These are phyloP conservation scores for Pyrgus malvae DNA, from an alignment of 2,888 invertebrate species.

Conservation along the genomic window DNA sequence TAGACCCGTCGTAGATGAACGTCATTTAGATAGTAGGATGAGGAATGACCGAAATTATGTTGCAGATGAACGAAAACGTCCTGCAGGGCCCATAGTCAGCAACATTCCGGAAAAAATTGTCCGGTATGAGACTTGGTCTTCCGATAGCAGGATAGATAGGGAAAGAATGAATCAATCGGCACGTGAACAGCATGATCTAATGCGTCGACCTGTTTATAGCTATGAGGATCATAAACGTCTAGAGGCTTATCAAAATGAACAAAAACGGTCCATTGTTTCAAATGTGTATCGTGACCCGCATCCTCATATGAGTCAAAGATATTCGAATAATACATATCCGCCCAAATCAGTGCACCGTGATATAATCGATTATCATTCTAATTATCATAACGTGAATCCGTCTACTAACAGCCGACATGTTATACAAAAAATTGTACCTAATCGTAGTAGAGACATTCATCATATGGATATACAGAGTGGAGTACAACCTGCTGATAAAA, in stretches of 20 bases:
- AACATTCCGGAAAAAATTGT: slow-evolving; percentile 78
- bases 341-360: slow-evolving; percentile 55
- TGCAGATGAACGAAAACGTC: slow-evolving; percentile 72
- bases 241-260: slow-evolving; percentile 70
- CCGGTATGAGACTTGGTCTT: slow-evolving; percentile 71
- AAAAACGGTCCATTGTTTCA: slow-evolving; percentile 54
- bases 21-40: slow-evolving; percentile 57
- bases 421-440: slow-evolving; percentile 68
- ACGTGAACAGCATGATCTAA: slow-evolving; percentile 67
- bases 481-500: slow-evolving; percentile 83
- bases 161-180: slow-evolving; percentile 60
- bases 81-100: slow-evolving; percentile 62
- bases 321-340: slow-evolving; percentile 52
- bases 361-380: slow-evolving; percentile 56
- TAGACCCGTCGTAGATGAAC: slow-evolving; percentile 56
- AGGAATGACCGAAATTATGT: slow-evolving; percentile 68
- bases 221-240: slow-evolving; percentile 71
- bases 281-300: slow-evolving; percentile 58
- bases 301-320: slow-evolving; percentile 53
- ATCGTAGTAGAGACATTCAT: slow-evolving; percentile 59
- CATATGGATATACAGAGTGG: slow-evolving; percentile 57
- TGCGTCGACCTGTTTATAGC: slow-evolving; percentile 71
- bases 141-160: slow-evolving; percentile 73
- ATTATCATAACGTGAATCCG: slow-evolving; percentile 61
- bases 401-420: slow-evolving; percentile 58